Base-by-base conservation (phyloP, 1,140 invertebrate species). In the Eriosoma lanigerum region DNA sequence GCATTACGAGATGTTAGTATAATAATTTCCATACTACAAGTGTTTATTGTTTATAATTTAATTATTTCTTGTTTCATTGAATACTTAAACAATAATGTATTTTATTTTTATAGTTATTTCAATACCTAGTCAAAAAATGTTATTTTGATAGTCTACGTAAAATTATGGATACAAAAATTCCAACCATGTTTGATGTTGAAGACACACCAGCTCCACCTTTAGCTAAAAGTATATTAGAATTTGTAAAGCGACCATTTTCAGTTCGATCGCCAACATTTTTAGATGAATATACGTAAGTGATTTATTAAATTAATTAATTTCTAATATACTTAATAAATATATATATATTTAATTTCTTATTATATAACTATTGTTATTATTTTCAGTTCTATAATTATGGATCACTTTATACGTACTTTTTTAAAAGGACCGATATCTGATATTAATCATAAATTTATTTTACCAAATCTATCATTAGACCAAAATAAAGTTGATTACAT, bases 71-170 rank as follows among this genome's bases (percentile, higher is more conserved):
- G n/a, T n/a, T n/a, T n/a, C n/a, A n/a, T n/a, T n/a, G n/a, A n/a
- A n/a, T n/a, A 68, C 8, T 46, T 44, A 24, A 21, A 46, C 1
- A 5, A 76, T 19, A 62, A 64, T 48, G 1, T 82, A 50, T 73
- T 81, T 19, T 64, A 78, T 50, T 84, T 82, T 85, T 86, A 64
- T 84, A 88, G 81, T 58, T 84, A 56, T 84, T 83, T 56, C 76
- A 72, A 38, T 84, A 82, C 60, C 66, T 85, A 81, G 76, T 85
- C 15, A 72, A 81, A 52, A 83, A 83, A 52, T 89, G 90, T 81
- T 97, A 95, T 85, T 96, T 94, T 84, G 86, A 88, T 60, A 89
- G 91, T 83, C 85, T 96, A 81, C 88, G 91, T 81, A 86, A 87
- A 66, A 83, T 96, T 46, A 83, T 96, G 73, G 91, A 94, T 83